These are phyloP conservation scores for Clamator glandarius DNA, from an alignment of 2,797 vertebrate genomes.

Conservation along the genomic window DNA sequence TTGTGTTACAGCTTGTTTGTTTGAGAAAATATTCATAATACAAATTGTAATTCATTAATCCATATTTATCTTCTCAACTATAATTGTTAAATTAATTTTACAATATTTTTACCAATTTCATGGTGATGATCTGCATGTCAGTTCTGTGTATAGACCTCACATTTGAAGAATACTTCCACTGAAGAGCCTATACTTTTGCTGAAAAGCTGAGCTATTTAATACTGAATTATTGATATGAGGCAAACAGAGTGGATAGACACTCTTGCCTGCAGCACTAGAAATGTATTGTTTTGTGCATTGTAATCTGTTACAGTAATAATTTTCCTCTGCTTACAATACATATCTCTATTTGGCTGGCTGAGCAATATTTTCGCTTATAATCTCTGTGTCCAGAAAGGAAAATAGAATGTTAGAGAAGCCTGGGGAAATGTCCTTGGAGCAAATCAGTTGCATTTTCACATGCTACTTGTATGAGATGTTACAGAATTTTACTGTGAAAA, in stretches of 20 bases:
- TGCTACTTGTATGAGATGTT: neutral
- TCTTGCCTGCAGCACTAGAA: neutral
- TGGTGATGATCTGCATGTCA: neutral
- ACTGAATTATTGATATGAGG: constrained; percentile 20
- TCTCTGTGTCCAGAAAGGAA: neutral
- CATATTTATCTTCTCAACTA: neutral
- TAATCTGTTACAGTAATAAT: neutral
- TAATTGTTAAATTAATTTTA: neutral
- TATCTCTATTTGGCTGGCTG: neutral
- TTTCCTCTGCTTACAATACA: neutral
- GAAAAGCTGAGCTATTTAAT: constrained; percentile 22
- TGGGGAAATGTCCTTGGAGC: neutral
- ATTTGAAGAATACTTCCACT: neutral
- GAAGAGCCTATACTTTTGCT: neutral
- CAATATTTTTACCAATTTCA: neutral
- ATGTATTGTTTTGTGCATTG: neutral
- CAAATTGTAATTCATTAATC: constrained; percentile 33
- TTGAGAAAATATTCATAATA: neutral
- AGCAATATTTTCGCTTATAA: neutral
- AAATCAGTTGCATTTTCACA: neutral
- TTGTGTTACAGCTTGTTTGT: constrained; percentile 12
- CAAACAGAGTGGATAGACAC: neutral
- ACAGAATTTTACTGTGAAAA: neutral
- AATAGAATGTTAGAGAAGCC: neutral
- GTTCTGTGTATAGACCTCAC: neutral